Evolutionary conservation across 2,888 invertebrate genomes (phyloP), one percentile per base, ranked within the genome.

Genomic region (Caenorhabditis zanzibari): DNA sequence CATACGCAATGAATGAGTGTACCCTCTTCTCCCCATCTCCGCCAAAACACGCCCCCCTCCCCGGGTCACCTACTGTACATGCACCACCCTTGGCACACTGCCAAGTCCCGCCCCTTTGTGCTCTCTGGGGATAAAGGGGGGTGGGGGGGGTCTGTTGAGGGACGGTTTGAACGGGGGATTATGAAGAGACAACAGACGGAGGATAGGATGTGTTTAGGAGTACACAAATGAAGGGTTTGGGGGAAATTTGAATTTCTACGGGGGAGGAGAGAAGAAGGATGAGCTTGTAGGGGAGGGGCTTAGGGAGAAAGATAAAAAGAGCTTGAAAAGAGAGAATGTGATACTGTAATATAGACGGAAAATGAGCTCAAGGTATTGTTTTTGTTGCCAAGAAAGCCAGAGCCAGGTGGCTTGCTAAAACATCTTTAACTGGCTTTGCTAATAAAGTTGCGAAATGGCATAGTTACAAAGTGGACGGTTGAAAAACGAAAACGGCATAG

Each of bases 141-240:
- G 35, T 12, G 52, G 38, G 52, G 35, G 66, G 35, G 1, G 38
- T 59, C 72, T 72, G 72, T 26, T 72, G 72, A 35, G 41, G 9
- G 24, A 26, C 9, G 64, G 47, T 47, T 64, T 64, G 38, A 38
- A 64, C 58, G 2, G 16, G n/a, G 54, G 26, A 68, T 61, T 61
- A 61, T 58, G 73, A 47, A 61, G 38, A 73, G 63, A 72, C 72
- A 59, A 49, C 72, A 59, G 73, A 35, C 49, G 73, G 73, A 47
- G 35, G 52, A 66, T 28, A 9, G 10, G 38, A 38, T 6, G 38
- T 6, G 12, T 38, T 2, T 12, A 38, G 9, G 10, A 6, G 22
- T 24, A 19, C 64, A 64, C 47, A 44, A 64, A 47, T 26, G 64
- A 71, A 19, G 38, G 38, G 38, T 38, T 47, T 19, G 72, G n/a